phyloP scores from a whole-genome alignment of 2,888 invertebrate species.

The Cosmorhoe ocellata region DNA sequence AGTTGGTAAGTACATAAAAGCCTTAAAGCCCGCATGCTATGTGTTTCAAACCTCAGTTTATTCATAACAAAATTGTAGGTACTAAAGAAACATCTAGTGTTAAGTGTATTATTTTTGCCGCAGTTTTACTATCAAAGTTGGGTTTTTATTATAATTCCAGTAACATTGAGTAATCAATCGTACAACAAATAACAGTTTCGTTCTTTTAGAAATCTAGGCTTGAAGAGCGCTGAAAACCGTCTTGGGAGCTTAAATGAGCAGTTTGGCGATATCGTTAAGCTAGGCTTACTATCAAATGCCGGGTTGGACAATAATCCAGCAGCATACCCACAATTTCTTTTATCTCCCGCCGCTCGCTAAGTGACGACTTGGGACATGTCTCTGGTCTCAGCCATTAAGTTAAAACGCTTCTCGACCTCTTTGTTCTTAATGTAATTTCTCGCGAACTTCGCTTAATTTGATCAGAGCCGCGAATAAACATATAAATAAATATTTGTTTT shows the following conservation, averaged over 20 bases:
- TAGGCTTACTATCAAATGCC: constrained; percentile 19
- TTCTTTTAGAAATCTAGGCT: not conserved
- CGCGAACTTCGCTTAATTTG: constrained; percentile 59
- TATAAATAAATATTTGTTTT: constrained; percentile 27
- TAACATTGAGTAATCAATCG: not conserved
- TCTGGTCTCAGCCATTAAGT: constrained; percentile 54
- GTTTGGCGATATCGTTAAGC: constrained; percentile 1
- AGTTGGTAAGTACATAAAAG: too few species aligned
- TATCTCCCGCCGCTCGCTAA: constrained; percentile 45
- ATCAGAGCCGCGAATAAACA: constrained; percentile 56
- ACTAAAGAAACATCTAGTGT: not conserved
- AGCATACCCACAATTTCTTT: constrained; percentile 43
- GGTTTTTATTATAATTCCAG: constrained; percentile 1
- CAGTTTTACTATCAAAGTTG: constrained; percentile 3
- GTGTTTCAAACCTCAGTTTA: constrained; percentile 9
- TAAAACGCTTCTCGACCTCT: constrained; percentile 56
- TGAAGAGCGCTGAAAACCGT: constrained; percentile 1
- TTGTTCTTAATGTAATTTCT: constrained; percentile 62
- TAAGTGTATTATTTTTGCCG: constrained; percentile 13
- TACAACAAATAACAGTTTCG: not conserved
- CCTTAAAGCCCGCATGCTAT: too few species aligned
- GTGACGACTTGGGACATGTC: constrained; percentile 53
- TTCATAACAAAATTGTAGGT: constrained; percentile 12
- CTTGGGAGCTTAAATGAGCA: not conserved
- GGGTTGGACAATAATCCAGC: constrained; percentile 20